Evolutionary conservation across 2,888 invertebrate genomes (phyloP).

Genomic region (Cristatella mucedo): DNA sequence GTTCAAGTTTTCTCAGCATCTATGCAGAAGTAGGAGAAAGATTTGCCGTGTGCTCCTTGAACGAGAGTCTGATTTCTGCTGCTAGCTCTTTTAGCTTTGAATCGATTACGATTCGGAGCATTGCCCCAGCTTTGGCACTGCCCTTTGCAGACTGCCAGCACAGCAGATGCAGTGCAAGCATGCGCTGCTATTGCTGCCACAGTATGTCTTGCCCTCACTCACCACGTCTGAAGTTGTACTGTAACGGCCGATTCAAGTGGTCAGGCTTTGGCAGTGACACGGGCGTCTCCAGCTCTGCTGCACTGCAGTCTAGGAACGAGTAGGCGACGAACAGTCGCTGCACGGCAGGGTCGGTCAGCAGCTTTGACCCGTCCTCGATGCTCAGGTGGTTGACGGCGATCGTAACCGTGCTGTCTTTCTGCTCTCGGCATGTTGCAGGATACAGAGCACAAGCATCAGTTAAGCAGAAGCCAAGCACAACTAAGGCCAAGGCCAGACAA

Average conservation of each 20-base stretch:
- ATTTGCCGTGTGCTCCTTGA: too few relatives aligned
- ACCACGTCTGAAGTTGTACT: slow-evolving; percentile 41
- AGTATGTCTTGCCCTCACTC: slow-evolving; percentile 15
- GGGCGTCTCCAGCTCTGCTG: slow-evolving; percentile 39
- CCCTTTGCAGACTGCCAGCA: too few relatives aligned
- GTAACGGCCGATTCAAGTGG: slow-evolving; percentile 27
- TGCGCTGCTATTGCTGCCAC: too few relatives aligned
- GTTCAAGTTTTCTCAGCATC: too few relatives aligned
- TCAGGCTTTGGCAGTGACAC: slow-evolving; percentile 38
- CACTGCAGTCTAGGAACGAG: slow-evolving; percentile 35
- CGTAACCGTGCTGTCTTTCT: slow-evolving; percentile 25
- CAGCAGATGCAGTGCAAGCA: too few relatives aligned
- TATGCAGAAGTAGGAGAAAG: too few relatives aligned
- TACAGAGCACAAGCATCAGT: background rate
- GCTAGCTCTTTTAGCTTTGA: too few relatives aligned
- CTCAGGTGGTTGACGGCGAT: slow-evolving; percentile 28
- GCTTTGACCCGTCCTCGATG: slow-evolving; percentile 20
- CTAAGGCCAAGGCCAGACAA: too few relatives aligned
- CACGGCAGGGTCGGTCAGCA: slow-evolving; percentile 23
- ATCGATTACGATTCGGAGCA: too few relatives aligned
- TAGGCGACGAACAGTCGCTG: slow-evolving; percentile 39
- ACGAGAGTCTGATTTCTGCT: too few relatives aligned
- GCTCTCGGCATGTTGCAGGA: background rate
- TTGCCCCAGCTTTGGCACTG: too few relatives aligned
- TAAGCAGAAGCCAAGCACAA: too few relatives aligned